Conservation (phyloP, 2,113 vertebrate species). For the Scortum barcoo region DNA sequence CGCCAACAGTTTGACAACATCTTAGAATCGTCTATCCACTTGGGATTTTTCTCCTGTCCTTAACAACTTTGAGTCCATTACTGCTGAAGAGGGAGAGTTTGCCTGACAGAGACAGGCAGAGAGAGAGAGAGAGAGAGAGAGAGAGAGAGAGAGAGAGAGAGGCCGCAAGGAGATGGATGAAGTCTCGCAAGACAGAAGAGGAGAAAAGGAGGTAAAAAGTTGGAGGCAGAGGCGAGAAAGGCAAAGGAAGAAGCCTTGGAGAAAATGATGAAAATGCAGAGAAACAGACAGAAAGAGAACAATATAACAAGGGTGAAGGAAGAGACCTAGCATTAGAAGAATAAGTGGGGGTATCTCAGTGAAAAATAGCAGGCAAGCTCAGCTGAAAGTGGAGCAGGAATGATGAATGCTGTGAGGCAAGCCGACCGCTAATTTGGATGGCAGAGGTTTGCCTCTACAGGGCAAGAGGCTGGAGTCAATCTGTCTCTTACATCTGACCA, state of each 20-base stretch:
- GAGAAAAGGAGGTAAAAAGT: background rate
- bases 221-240: background rate
- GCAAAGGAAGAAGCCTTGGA: background rate
- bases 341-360: conserved; percentile 61
- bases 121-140: conserved; percentile 27
- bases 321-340: conserved; percentile 58
- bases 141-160: conserved; percentile 2
- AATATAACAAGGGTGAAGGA: conserved; percentile 46
- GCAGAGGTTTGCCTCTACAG: conserved; percentile 57
- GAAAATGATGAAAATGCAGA: conserved; percentile 29
- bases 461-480: conserved; percentile 60
- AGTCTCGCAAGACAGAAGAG: background rate
- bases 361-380: conserved; percentile 71
- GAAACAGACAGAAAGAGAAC: conserved; percentile 42
- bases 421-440: conserved; percentile 64
- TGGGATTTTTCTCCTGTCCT: conserved; percentile 65
- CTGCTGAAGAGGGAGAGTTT: conserved; percentile 32
- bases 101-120: conserved; percentile 40
- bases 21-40: conserved; percentile 67
- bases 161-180: background rate
- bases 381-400: conserved; percentile 73
- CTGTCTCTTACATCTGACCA: conserved; percentile 66
- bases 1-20: conserved; percentile 76
- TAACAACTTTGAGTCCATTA: conserved; percentile 62
- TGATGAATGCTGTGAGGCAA: conserved; percentile 73